Conservation (phyloP, 2,113 vertebrate species). For the Alces alces region DNA sequence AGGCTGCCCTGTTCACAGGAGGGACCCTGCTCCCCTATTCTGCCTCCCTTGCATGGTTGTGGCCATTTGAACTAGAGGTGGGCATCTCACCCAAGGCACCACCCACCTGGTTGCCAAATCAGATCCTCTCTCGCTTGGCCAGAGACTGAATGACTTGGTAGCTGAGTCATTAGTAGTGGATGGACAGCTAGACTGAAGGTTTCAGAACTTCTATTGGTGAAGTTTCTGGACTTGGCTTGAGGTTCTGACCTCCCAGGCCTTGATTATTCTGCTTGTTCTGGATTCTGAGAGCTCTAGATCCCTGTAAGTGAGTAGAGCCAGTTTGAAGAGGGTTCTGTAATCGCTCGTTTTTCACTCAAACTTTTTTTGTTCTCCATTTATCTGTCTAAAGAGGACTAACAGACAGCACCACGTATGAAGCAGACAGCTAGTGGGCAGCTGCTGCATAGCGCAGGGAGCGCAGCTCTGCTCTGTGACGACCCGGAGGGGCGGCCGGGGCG, state of each 20-base stretch:
- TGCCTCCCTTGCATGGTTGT: fast-evolving
- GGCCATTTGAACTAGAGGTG: not conserved
- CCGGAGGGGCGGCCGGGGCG: not conserved
- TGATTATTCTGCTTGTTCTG: not conserved
- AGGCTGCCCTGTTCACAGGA: not conserved
- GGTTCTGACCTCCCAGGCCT: not conserved
- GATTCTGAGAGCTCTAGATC: not conserved
- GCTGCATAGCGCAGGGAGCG: not conserved
- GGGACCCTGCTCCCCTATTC: not conserved
- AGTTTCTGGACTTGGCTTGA: not conserved
- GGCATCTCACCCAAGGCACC: not conserved
- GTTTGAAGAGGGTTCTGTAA: not conserved
- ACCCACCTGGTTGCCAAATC: not conserved
- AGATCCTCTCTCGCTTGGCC: not conserved
- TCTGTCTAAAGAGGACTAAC: not conserved
- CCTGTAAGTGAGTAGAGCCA: not conserved
- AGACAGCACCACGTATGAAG: not conserved
- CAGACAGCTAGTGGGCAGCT: not conserved
- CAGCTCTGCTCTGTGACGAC: not conserved
- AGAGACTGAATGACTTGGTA: too few relatives aligned
- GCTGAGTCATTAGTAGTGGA: not conserved
- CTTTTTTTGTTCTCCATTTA: not conserved
- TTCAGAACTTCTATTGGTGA: not conserved
- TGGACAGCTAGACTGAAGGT: not conserved
- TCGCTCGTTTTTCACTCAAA: not conserved